These are phyloP conservation scores for Ranitomeya imitator DNA, from an alignment of 2,113 vertebrate species.

Conservation along the genomic window DNA sequence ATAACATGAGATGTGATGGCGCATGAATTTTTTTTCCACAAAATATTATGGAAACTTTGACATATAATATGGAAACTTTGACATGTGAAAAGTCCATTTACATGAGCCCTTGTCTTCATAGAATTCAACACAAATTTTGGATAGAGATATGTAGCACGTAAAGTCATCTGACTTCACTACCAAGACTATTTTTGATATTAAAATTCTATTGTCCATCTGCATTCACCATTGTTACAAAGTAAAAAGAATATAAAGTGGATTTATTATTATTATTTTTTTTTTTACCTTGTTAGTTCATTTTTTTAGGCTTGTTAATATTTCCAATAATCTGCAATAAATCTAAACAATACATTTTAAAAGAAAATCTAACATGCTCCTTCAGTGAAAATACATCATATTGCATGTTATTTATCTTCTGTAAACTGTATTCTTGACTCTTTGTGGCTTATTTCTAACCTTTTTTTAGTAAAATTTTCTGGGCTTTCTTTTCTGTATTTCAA, in stretches of 20 bases:
- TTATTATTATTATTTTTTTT: neutral
- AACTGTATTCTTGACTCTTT: neutral
- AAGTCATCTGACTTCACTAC: neutral
- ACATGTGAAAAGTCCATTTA: neutral
- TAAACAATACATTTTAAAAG: neutral
- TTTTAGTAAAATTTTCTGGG: too few relatives aligned
- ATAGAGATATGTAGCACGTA: neutral
- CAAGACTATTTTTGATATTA: neutral
- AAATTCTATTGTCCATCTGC: too few relatives aligned
- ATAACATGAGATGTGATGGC: neutral
- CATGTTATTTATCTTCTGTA: neutral
- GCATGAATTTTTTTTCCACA: neutral
- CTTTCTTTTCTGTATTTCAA: too few relatives aligned
- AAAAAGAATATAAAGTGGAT: too few relatives aligned
- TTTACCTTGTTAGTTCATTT: neutral
- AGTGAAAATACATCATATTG: neutral
- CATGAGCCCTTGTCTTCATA: neutral
- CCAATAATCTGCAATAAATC: neutral
- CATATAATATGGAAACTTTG: too few relatives aligned
- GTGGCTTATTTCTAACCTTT: too few relatives aligned
- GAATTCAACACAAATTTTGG: neutral
- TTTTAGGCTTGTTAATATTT: neutral
- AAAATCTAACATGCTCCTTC: neutral
- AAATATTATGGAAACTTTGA: neutral
- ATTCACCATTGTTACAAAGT: too few relatives aligned